These are phyloP conservation scores for Acromyrmex heyeri DNA, from an alignment of 1,140 invertebrate species.

Conservation along the genomic window DNA sequence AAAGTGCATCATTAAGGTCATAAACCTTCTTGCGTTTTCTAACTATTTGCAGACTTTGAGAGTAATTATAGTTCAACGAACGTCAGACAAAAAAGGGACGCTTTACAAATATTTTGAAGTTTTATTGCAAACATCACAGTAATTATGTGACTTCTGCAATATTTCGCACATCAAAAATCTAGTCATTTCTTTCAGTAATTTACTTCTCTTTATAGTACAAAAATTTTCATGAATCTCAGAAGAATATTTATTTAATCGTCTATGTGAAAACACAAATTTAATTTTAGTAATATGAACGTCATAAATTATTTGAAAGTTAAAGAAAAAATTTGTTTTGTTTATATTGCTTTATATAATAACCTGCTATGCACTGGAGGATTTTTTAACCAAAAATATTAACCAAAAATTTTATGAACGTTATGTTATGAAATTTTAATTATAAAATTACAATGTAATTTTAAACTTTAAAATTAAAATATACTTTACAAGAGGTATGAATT, in stretches of 20 bases:
- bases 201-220: neutral
- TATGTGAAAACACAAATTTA: neutral
- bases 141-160: slow-evolving; percentile 6
- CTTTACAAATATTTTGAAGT: slow-evolving; percentile 10
- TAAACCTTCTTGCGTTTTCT: slow-evolving; percentile 37
- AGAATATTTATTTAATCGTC: too few species aligned
- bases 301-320: neutral
- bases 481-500: slow-evolving; percentile 1
- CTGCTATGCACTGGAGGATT: neutral
- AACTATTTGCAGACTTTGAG: neutral
- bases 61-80: slow-evolving; percentile 1
- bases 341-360: neutral
- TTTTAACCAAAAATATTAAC: neutral
- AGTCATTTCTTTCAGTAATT: neutral
- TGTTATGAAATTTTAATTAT: slow-evolving; percentile 22
- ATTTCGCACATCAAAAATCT: neutral
- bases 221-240: neutral
- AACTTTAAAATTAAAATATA: slow-evolving; percentile 16
- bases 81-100: neutral
- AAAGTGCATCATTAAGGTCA: slow-evolving; percentile 33
- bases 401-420: neutral
- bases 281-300: neutral
- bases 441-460: neutral
- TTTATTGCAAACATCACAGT: slow-evolving; percentile 16
- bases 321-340: neutral